These are phyloP conservation scores for Xylota sylvarum DNA, from an alignment of 2,888 invertebrate species.

Conservation along the genomic window DNA sequence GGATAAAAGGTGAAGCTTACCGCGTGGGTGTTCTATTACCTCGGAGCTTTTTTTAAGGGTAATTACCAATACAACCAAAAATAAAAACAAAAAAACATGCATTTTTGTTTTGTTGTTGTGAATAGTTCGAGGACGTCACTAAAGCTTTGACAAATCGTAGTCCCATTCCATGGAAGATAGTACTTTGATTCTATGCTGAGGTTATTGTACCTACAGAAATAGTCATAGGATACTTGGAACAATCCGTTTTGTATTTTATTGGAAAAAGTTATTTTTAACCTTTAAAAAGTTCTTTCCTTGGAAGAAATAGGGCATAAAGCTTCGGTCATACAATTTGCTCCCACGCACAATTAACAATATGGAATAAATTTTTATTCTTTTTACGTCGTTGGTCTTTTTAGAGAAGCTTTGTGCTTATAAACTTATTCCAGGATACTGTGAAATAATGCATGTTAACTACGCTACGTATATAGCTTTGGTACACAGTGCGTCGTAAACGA, in stretches of 20 bases:
- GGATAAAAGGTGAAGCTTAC: slow-evolving; percentile 19
- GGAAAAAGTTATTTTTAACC: slow-evolving; percentile 41
- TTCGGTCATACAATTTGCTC: slow-evolving; percentile 8
- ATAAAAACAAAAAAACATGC: not conserved
- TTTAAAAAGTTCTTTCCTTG: slow-evolving; percentile 25
- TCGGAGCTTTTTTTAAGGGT: slow-evolving; percentile 54
- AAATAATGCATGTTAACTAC: not conserved
- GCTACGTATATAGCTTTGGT: slow-evolving; percentile 16
- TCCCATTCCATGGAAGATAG: slow-evolving; percentile 2
- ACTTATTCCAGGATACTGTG: slow-evolving; percentile 21
- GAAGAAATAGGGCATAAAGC: slow-evolving; percentile 37
- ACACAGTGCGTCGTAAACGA: not conserved
- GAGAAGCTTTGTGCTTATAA: slow-evolving; percentile 32
- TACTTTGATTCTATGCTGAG: slow-evolving; percentile 1
- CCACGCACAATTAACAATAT: slow-evolving; percentile 9
- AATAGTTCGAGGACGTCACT: slow-evolving; percentile 25
- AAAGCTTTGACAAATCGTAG: not conserved
- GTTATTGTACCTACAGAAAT: slow-evolving; percentile 25
- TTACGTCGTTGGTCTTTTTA: not conserved
- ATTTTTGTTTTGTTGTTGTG: not conserved
- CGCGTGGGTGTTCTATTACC: slow-evolving; percentile 54
- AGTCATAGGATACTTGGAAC: not conserved
- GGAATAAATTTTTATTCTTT: not conserved
- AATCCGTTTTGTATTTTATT: not conserved
- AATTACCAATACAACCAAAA: slow-evolving; percentile 4